Evolutionary conservation across 1,140 invertebrate genomes (phyloP), one percentile per base, ranked within the genome.

Genomic region (Acromyrmex charruanus): DNA sequence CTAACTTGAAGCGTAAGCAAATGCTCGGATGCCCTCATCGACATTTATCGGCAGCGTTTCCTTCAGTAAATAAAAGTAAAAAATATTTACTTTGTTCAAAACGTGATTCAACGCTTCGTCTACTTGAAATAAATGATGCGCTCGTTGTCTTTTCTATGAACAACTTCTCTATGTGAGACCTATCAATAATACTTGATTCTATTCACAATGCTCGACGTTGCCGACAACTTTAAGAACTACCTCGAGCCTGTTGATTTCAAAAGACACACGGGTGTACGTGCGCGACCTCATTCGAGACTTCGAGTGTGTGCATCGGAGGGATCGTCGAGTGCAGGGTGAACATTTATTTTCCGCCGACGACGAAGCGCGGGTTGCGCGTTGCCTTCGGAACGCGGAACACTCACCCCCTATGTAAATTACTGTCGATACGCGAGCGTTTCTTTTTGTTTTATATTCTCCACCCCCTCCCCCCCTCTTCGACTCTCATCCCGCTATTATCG

Each of bases 371-470:
- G 55, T 84, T 84, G 74, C 69, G 28, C 28, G 28, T 31, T 25
- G 25, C 25, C 35, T 82, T 59, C 55, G 25, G 58, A 82, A 82
- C 53, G 18, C 18, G 35, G 35, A 35, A 35, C 35, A 10, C 6
- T 51, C 14, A n/a, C 28, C 80, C 69, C 28, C 68, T 84, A 84
- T 84, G 80, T 84, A 84, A 84, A 84, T 84, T 74, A 80, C 77
- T 35, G 63, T 55, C 77, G 77, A 80, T 80, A 84, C 55, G 66
- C 65, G 80, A 31, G 25, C 25, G 25, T 59, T 84, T 75, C 80
- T 84, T 84, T 75, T 75, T 61, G 69, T 84, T 84, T 84, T 84
- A 74, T 35, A 84, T 84, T 61, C 28, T 21, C 69, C 18, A 21
- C 14, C 55, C 18, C 12, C 31, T 4, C 31, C 31, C 31, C 0